Evolutionary conservation across 2,888 invertebrate genomes (phyloP), one percentile per base, ranked within the genome.

Genomic region (Lasioglossum vierecki): DNA sequence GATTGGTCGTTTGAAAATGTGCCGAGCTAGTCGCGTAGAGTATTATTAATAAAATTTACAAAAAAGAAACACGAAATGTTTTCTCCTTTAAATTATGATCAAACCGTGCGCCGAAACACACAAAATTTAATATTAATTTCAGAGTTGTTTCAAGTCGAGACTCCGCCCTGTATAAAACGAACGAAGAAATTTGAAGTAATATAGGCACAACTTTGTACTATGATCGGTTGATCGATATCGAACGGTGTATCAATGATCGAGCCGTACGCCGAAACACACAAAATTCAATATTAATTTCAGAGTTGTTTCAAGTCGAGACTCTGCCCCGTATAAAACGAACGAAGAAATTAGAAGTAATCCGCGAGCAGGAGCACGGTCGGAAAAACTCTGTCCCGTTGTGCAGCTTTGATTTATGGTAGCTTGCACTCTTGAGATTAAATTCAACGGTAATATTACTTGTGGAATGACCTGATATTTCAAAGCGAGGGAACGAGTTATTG

Each of bases 1-100:
- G 74, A 73, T 76, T 86, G 78, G 76, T 86, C 68, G 82, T 88
- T 86, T 49, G 76, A 81, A 79, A 57, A 76, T 88, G 80, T 82
- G 82, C 70, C 78, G 70, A 84, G 82, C 72, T 88, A 75, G 63
- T 76, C 76, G 87, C 78, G 76, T 84, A 90, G 80, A 71, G 79
- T 83, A 83, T 83, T 87, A 88, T 90, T 88, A 88, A 88, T 80
- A 85, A 91, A 89, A 88, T 91, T 91, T 89, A 77, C 82, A 86
- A 86, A 86, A 63, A 75, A 83, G 80, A 8, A 3, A 44, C 44
- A 22, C 1, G 46, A 46, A 18, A 46, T 15, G 5, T 46, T 18
- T 15, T 44, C 44, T 13, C 44, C 44, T 11, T 13, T 3, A 44
- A 41, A 41, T 30, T 30, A 30, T 30, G 30, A 30, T 30, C 30